Evolutionary conservation across 2,113 vertebrate species (phyloP).

Genomic region (Hystrix brachyura): DNA sequence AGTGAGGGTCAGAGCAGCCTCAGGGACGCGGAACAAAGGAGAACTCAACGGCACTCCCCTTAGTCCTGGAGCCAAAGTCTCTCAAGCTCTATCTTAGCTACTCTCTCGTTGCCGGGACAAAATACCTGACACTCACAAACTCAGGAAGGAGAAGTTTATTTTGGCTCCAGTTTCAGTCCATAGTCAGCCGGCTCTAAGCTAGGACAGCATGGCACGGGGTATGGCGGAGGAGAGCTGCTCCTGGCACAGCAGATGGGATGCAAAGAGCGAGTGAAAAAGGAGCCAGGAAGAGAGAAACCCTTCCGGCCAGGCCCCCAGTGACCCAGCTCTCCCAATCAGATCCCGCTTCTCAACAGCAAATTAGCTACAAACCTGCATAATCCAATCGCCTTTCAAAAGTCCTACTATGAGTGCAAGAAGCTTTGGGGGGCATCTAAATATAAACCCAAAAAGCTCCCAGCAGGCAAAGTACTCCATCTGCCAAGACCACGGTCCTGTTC

Average conservation of each 20-base stretch:
- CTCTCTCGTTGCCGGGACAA: neutral
- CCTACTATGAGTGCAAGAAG: neutral
- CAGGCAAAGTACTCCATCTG: neutral
- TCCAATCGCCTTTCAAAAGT: neutral
- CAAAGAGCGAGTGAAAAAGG: neutral
- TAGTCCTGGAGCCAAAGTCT: neutral
- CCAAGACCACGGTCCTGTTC: too few relatives aligned
- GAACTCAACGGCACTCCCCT: too few relatives aligned
- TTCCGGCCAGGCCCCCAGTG: neutral
- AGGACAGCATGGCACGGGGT: neutral
- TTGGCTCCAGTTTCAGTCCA: neutral
- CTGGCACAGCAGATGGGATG: neutral
- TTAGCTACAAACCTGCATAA: neutral
- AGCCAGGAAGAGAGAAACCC: neutral
- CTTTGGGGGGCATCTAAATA: neutral
- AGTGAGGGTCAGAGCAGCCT: neutral
- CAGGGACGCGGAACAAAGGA: rapidly evolving
- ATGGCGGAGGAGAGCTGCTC: neutral
- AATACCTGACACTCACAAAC: neutral
- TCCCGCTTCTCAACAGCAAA: neutral
- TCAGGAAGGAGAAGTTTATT: neutral
- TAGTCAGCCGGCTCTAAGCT: neutral
- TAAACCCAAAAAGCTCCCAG: neutral
- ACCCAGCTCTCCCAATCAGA: too few relatives aligned
- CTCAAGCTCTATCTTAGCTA: too few relatives aligned